These are phyloP conservation scores for Pseudomyrmex concolor DNA, from an alignment of 1,140 invertebrate genomes.

Conservation along the genomic window DNA sequence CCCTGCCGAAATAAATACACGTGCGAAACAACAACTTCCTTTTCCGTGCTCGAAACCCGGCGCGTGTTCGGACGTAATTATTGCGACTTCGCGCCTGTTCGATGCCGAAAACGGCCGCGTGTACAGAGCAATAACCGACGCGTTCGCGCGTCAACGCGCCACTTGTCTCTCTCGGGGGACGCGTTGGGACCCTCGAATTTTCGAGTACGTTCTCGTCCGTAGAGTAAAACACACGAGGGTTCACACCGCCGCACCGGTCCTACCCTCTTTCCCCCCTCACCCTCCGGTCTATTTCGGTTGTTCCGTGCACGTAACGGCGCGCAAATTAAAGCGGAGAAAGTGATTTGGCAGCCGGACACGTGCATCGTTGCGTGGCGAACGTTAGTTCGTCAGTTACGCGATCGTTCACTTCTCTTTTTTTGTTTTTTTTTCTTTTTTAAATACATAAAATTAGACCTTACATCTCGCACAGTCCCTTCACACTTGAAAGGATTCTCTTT, in stretches of 20 bases:
- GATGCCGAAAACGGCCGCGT: slow-evolving; percentile 44
- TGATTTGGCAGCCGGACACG: slow-evolving; percentile 61
- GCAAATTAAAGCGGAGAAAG: slow-evolving; percentile 72
- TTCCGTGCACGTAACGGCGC: slow-evolving; percentile 64
- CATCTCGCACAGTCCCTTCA: not conserved
- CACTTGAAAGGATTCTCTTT: slow-evolving; percentile 27
- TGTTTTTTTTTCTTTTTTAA: slow-evolving; percentile 16
- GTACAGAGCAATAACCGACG: slow-evolving; percentile 53
- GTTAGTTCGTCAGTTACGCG: slow-evolving; percentile 31
- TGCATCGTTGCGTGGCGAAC: slow-evolving; percentile 52
- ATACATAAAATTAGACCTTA: slow-evolving; percentile 12
- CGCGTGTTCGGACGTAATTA: slow-evolving; percentile 37
- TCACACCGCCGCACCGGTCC: slow-evolving; percentile 22
- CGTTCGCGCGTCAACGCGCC: slow-evolving; percentile 60
- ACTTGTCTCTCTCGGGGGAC: slow-evolving; percentile 57
- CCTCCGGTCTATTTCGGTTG: slow-evolving; percentile 46
- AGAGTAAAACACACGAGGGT: slow-evolving; percentile 53
- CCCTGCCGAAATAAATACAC: too few relatives aligned
- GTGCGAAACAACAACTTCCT: too few relatives aligned
- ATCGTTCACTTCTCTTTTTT: not conserved
- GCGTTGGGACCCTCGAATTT: slow-evolving; percentile 64
- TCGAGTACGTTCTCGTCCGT: slow-evolving; percentile 60
- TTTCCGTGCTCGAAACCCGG: not conserved
- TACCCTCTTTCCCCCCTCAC: not conserved
- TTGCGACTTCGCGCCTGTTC: slow-evolving; percentile 45